A percentile compares a stretch with the other conserved stretches of the same genome.
Evolutionary conservation across 2,888 invertebrate species (phyloP).

Genomic region (Lobophora halterata): DNA sequence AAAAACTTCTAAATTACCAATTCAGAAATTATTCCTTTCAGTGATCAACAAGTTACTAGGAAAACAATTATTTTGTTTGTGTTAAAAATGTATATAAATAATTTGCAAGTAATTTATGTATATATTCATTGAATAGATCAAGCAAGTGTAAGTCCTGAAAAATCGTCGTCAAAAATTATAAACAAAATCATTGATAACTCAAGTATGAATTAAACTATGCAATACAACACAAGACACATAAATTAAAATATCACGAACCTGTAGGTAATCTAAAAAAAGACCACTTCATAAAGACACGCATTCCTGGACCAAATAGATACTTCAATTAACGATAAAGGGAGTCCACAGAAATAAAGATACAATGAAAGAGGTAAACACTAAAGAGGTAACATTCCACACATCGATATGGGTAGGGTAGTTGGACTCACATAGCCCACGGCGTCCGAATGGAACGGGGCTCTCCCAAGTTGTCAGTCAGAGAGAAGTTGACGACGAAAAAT

Average conservation of each 20-base stretch:
- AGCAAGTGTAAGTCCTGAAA: too few species aligned
- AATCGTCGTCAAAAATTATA: slow-evolving; percentile 2
- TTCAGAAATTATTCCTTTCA: too few species aligned
- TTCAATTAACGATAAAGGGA: slow-evolving; percentile 19
- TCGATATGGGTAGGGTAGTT: slow-evolving; percentile 62
- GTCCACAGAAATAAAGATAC: slow-evolving; percentile 31
- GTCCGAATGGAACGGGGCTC: slow-evolving; percentile 71
- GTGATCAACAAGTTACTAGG: too few species aligned
- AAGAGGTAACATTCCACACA: slow-evolving; percentile 72
- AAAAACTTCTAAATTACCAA: too few species aligned
- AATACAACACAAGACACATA: slow-evolving; percentile 17
- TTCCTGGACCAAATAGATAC: slow-evolving; percentile 19
- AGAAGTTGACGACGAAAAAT: slow-evolving; percentile 86
- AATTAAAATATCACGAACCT: slow-evolving; percentile 19
- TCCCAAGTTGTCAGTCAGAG: slow-evolving; percentile 81
- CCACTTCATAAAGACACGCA: slow-evolving; percentile 26
- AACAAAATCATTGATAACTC: too few species aligned
- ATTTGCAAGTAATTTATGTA: too few species aligned
- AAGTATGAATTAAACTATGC: slow-evolving; percentile 7
- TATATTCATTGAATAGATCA: too few species aligned
- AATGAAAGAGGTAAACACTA: slow-evolving; percentile 45
- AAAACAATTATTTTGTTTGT: too few species aligned
- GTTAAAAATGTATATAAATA: too few species aligned
- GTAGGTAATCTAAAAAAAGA: slow-evolving; percentile 23
- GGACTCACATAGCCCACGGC: slow-evolving; percentile 75